Evolutionary conservation across 2,797 vertebrate genomes (phyloP).

Genomic region (Aratinga solstitialis): DNA sequence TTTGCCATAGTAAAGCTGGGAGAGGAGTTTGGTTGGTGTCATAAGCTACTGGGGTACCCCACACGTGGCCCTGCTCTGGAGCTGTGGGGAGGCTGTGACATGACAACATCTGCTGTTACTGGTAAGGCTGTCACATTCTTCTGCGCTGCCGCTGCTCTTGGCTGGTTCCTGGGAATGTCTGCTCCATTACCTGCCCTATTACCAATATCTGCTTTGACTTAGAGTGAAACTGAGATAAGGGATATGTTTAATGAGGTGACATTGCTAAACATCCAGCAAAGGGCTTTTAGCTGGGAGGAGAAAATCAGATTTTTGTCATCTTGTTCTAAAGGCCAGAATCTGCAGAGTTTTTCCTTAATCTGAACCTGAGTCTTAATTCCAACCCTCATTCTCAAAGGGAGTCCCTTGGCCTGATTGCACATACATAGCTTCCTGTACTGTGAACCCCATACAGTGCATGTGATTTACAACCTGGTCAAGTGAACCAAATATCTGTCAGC

Average conservation of each 20-base stretch:
- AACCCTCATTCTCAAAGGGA: neutral
- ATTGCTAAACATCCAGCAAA: neutral
- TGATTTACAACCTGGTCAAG: neutral
- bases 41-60: neutral
- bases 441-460: fast-evolving
- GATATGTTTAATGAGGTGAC: neutral
- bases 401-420: neutral
- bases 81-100: neutral
- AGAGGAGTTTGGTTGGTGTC: neutral
- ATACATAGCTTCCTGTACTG: neutral
- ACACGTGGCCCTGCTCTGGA: neutral
- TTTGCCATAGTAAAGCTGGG: neutral
- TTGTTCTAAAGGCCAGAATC: neutral
- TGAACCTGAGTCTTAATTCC: neutral
- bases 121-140: neutral
- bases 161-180: neutral
- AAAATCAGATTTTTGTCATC: neutral
- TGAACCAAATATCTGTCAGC: neutral
- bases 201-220: neutral
- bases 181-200: neutral
- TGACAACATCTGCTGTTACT: neutral
- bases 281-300: neutral
- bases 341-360: neutral
- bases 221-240: neutral
- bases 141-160: fast-evolving